Conservation (phyloP, 2,888 invertebrate genomes). For the Listrodromus nycthemerus region DNA sequence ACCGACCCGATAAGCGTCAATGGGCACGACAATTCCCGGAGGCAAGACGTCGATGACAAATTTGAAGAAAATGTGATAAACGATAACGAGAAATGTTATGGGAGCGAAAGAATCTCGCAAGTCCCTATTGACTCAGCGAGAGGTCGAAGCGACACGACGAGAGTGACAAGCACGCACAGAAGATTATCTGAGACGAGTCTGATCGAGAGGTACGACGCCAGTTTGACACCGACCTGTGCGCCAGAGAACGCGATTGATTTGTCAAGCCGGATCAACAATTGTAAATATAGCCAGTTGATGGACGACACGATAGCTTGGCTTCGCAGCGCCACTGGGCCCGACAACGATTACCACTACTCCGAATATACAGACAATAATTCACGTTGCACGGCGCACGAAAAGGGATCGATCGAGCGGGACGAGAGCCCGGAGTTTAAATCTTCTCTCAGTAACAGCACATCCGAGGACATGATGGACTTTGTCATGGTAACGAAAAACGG, state of each 20-base stretch:
- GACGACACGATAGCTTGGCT: conserved; percentile 74
- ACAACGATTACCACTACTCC: conserved; percentile 47
- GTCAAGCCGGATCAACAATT: conserved; percentile 47
- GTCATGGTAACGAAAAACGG: conserved; percentile 76
- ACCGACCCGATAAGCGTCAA: neutral
- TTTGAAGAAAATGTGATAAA: conserved; percentile 90
- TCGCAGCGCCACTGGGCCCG: conserved; percentile 65
- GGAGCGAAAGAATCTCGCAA: conserved; percentile 73
- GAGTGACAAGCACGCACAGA: conserved; percentile 46
- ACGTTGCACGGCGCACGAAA: conserved; percentile 47
- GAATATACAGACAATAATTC: conserved; percentile 69
- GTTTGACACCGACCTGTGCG: neutral
- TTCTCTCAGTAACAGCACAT: conserved; percentile 67
- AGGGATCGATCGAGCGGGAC: conserved; percentile 46
- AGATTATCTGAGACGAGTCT: conserved; percentile 63
- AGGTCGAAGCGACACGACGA: conserved; percentile 29
- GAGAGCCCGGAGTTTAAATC: conserved; percentile 62
- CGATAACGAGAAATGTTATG: conserved; percentile 88
- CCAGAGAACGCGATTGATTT: conserved; percentile 32
- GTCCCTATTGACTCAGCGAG: conserved; percentile 19
- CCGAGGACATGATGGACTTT: conserved; percentile 77
- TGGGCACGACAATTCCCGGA: conserved; percentile 83
- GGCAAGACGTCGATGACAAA: conserved; percentile 73
- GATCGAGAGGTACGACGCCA: neutral
- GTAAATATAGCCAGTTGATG: conserved; percentile 74